A percentile compares a stretch with the other conserved stretches of the same genome.
phyloP scores from a whole-genome alignment of 2,113 vertebrate species.

The Malurus melanocephalus region DNA sequence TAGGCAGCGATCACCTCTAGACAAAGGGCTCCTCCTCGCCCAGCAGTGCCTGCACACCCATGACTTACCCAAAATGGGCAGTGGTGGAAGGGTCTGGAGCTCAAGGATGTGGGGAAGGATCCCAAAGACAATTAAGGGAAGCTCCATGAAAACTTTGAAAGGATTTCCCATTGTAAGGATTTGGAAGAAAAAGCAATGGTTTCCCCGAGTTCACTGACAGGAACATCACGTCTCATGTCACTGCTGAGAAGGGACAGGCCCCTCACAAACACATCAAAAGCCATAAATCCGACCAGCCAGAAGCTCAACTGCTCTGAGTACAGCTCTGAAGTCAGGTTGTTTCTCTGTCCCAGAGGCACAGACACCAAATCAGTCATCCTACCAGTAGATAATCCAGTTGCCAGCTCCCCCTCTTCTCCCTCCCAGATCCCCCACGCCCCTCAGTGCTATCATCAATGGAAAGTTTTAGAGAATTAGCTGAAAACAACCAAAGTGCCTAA shows the following conservation, averaged over 20 bases:
- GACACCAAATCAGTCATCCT: neutral
- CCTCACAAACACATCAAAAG: neutral
- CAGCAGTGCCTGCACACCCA: neutral
- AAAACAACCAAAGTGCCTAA: neutral
- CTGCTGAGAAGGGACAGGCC: neutral
- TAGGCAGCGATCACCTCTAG: neutral
- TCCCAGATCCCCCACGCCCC: neutral
- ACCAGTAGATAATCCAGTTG: neutral
- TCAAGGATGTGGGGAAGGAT: neutral
- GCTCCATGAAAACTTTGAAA: neutral
- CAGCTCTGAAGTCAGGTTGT: neutral
- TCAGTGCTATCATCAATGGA: slow-evolving; percentile 10
- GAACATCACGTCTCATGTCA: neutral
- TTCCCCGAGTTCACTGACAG: neutral
- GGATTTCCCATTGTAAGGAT: neutral
- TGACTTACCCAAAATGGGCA: neutral
- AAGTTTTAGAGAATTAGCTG: slow-evolving; percentile 35
- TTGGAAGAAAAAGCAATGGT: neutral
- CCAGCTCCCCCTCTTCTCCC: neutral
- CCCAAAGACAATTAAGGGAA: neutral
- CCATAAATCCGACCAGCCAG: neutral
- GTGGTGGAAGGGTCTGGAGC: neutral
- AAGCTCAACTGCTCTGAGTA: neutral
- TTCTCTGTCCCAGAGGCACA: neutral
- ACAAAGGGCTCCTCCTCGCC: neutral